A percentile compares a stretch with the other conserved stretches of the same genome.
phyloP scores from a whole-genome alignment of 2,113 vertebrate genomes.

The Clarias gariepinus region DNA sequence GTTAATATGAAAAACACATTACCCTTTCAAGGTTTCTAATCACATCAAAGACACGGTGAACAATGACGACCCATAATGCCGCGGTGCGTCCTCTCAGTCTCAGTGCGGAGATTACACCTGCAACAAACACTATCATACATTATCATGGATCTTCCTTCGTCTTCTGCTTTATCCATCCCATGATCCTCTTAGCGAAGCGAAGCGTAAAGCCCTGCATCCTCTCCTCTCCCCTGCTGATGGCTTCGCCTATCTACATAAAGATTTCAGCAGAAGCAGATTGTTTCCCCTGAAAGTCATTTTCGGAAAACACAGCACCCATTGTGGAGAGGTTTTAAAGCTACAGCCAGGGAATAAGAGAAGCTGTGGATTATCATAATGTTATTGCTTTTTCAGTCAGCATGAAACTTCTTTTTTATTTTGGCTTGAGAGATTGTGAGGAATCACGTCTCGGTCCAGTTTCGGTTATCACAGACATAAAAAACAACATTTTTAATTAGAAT shows the following conservation, averaged over 20 bases:
- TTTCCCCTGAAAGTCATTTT: slow-evolving; percentile 51
- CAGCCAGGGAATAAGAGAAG: slow-evolving; percentile 53
- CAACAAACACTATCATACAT: slow-evolving; percentile 63
- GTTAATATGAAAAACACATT: not conserved
- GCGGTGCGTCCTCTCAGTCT: slow-evolving; percentile 58
- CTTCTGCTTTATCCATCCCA: slow-evolving; percentile 16
- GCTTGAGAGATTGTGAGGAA: slow-evolving; percentile 37
- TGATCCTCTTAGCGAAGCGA: slow-evolving; percentile 33
- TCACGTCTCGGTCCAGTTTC: slow-evolving; percentile 55
- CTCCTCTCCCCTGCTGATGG: slow-evolving; percentile 57
- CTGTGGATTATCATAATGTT: slow-evolving; percentile 61
- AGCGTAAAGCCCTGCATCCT: slow-evolving; percentile 54
- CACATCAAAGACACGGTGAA: slow-evolving; percentile 67
- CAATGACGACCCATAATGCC: slow-evolving; percentile 61
- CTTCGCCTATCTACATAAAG: slow-evolving; percentile 60
- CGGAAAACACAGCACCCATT: slow-evolving; percentile 46
- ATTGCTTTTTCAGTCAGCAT: slow-evolving; percentile 52
- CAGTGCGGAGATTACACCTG: slow-evolving; percentile 63
- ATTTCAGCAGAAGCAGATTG: slow-evolving; percentile 55
- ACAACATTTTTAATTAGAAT: not conserved
- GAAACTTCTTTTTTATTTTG: slow-evolving; percentile 28
- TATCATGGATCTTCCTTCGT: slow-evolving; percentile 48
- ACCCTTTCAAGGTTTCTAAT: not conserved
- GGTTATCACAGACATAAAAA: slow-evolving; percentile 7
- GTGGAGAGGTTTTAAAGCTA: slow-evolving; percentile 47